phyloP scores from a whole-genome alignment of 2,113 vertebrate species.

The Barbus barbus region DNA sequence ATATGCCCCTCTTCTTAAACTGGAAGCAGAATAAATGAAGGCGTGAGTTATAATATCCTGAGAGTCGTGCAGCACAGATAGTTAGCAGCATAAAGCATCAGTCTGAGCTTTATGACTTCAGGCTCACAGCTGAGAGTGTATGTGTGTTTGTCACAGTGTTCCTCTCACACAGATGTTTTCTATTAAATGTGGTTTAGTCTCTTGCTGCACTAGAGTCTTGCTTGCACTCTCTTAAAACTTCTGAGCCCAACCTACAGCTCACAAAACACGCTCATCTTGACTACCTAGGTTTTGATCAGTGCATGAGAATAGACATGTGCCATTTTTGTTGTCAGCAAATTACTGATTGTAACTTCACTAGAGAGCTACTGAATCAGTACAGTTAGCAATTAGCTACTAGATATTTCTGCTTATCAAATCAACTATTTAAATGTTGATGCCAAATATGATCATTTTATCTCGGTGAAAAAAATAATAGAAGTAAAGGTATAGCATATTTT shows the following conservation, averaged over 20 bases:
- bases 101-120: neutral
- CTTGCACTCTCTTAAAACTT: slow-evolving; percentile 4
- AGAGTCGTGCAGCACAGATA: slow-evolving; percentile 4
- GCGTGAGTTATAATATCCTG: neutral
- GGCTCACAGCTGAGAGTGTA: neutral
- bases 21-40: neutral
- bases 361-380: too few relatives aligned
- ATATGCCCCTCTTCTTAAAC: neutral
- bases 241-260: neutral
- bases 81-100: neutral
- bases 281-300: neutral
- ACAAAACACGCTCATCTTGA: neutral
- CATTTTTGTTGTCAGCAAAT: neutral
- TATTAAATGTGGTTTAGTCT: slow-evolving; percentile 68
- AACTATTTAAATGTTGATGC: too few relatives aligned
- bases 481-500: neutral
- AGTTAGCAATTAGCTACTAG: neutral
- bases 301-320: neutral
- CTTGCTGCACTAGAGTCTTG: slow-evolving; percentile 36
- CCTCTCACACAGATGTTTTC: slow-evolving; percentile 67
- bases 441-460: neutral
- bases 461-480: neutral
- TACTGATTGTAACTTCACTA: too few relatives aligned
- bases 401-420: neutral
- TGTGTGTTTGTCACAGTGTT: neutral